phyloP scores from a whole-genome alignment of 2,888 invertebrate species.

The Mechanitis mazaeus region DNA sequence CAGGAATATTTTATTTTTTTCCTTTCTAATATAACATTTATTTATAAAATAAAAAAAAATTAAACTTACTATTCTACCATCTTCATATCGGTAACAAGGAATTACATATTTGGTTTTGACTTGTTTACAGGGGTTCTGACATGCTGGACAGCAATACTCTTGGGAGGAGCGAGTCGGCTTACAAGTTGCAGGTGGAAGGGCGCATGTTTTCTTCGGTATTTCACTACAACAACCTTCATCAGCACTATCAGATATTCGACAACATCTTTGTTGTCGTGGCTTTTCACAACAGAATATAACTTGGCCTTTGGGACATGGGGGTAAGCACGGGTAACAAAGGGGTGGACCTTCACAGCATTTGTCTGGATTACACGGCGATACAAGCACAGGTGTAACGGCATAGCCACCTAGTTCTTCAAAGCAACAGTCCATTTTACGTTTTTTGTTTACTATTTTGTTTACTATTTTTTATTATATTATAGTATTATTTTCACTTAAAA shows the following conservation, averaged over 20 bases:
- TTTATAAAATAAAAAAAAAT: not conserved
- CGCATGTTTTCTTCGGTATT: constrained; percentile 12
- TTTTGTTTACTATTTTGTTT: constrained; percentile 26
- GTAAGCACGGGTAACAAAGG: constrained; percentile 47
- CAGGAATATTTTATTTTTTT: constrained; percentile 26
- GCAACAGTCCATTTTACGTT: constrained; percentile 51
- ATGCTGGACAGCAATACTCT: constrained; percentile 28
- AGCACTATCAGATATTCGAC: constrained; percentile 9
- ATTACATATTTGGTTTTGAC: constrained; percentile 56
- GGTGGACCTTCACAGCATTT: constrained; percentile 42
- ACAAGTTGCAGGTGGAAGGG: not conserved
- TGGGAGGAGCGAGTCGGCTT: constrained; percentile 9
- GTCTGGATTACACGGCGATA: constrained; percentile 36
- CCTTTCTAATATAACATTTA: no score
- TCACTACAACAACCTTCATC: constrained; percentile 26
- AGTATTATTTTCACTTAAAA: constrained; percentile 11
- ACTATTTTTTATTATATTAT: constrained; percentile 21
- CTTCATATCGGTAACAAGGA: constrained; percentile 69
- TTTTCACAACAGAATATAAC: constrained; percentile 45
- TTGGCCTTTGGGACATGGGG: constrained; percentile 43
- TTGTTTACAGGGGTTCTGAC: constrained; percentile 30
- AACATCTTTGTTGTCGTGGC: constrained; percentile 17
- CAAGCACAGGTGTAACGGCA: constrained; percentile 50
- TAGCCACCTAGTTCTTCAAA: constrained; percentile 47
- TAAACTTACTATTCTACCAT: constrained; percentile 66